These are phyloP conservation scores for Gobio occitaniae DNA, from an alignment of 2,797 vertebrate genomes.

Conservation along the genomic window DNA sequence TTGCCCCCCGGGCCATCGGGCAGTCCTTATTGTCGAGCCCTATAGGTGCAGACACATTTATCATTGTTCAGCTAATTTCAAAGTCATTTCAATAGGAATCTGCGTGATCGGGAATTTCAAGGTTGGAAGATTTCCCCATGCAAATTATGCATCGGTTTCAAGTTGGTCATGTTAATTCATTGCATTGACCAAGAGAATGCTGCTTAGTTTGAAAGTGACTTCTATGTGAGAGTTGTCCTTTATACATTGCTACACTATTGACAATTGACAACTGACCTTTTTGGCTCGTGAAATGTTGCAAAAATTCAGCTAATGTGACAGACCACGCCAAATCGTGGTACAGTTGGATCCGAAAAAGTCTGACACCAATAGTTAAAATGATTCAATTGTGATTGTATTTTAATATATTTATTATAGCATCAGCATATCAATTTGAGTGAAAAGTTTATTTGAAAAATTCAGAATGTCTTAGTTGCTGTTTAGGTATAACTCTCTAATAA, in stretches of 20 bases:
- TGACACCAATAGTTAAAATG: not conserved
- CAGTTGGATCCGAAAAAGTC: not conserved
- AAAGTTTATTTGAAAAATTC: not conserved
- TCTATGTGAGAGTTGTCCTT: not conserved
- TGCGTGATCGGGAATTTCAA: not conserved
- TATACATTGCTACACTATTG: not conserved
- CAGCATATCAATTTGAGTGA: not conserved
- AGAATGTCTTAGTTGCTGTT: not conserved
- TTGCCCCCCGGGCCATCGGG: too few species aligned
- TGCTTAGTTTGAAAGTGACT: not conserved
- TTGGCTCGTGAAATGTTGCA: not conserved
- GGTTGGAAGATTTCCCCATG: not conserved
- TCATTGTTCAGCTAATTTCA: not conserved
- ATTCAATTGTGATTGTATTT: not conserved
- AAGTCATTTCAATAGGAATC: not conserved
- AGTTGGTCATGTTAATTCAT: not conserved
- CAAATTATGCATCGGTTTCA: not conserved
- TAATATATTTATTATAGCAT: not conserved
- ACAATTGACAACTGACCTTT: not conserved
- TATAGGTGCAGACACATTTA: not conserved
- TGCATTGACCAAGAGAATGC: not conserved
- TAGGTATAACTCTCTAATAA: not conserved
- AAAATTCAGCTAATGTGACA: not conserved
- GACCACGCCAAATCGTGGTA: not conserved
- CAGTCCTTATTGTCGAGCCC: too few species aligned